Base-by-base conservation (phyloP, 2,797 vertebrate species). In the Pangasius larnaudii region DNA sequence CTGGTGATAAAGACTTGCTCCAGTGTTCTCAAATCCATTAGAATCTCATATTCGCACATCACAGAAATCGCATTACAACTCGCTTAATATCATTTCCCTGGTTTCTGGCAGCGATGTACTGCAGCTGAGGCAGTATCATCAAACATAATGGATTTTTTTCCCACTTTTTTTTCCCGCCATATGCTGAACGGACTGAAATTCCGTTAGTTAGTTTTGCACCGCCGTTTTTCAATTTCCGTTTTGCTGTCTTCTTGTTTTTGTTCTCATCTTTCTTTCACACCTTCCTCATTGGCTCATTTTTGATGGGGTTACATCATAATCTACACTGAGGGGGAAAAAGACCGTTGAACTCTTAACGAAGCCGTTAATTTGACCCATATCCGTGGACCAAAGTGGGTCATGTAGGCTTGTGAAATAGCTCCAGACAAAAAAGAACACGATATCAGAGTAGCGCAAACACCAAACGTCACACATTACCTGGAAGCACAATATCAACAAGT, bases 31-130 rank as follows among this genome's bases (percentile, higher is more conserved):
- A 91, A 94, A 96, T 96, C 96, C 96, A 96, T 96, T 96, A 95
- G 94, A 96, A 96, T 96, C 95, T 97, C 96, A 96, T 96, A 96
- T 96, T 96, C 95, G 94, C 95, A 95, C 95, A 94, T 94, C 89
- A 91, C 91, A 91, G 92, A 95, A 96, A 96, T 96, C 94, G 89
- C 95, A 96, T 96, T 96, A 96, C 95, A 94, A 94, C 94, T 94
- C 87, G 85, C 90, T 92, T 96, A 96, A 97, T 95, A 95, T 96
- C 93, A 94, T 96, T 96, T 95, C 92, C 91, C 92, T 59, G 84
- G 91, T 92, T 95, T 94, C 90, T 90, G 92, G 91, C 91, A 85
- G 90, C 92, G n/a, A 27, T 11, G 61, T 91, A 91, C 93, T 74
- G 91, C 91, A 93, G 91, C 92, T 90, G 93, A 95, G 93, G 94